phyloP scores from a whole-genome alignment of 2,888 invertebrate genomes.

The Ormyrus nitidulus region DNA sequence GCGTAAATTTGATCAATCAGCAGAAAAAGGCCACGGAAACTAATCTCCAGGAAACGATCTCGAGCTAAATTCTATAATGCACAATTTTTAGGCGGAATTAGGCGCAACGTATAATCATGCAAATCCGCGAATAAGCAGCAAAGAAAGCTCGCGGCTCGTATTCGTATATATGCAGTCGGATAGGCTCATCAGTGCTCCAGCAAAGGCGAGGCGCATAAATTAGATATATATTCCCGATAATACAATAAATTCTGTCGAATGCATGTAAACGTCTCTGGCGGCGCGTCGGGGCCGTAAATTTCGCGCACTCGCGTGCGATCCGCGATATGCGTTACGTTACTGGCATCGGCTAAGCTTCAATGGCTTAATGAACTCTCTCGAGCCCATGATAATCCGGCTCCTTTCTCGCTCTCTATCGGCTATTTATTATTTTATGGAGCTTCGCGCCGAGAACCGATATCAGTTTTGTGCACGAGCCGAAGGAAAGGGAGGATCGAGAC shows the following conservation, averaged over 20 bases:
- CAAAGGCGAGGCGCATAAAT: conserved; percentile 62
- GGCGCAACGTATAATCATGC: neutral
- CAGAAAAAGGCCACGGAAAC: too few species aligned
- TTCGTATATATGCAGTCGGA: neutral
- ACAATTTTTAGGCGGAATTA: conserved; percentile 17
- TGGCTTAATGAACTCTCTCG: conserved; percentile 45
- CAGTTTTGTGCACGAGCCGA: neutral
- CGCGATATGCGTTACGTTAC: neutral
- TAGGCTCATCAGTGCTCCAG: conserved; percentile 19
- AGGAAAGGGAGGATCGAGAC: neutral
- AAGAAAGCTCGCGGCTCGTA: neutral
- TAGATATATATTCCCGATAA: conserved; percentile 63
- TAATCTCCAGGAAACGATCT: too few species aligned
- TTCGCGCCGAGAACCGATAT: neutral
- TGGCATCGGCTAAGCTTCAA: neutral
- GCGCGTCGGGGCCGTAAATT: conserved; percentile 28
- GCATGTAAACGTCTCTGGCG: conserved; percentile 63
- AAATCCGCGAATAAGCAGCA: neutral
- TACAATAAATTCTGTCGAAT: conserved; percentile 66
- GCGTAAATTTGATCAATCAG: too few species aligned
- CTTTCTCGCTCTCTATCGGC: conserved; percentile 6
- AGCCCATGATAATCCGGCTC: conserved; percentile 3
- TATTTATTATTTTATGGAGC: conserved; percentile 38
- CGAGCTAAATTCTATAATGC: too few species aligned
- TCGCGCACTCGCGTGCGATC: neutral